phyloP scores from a whole-genome alignment of 1,140 invertebrate genomes.

The Manduca sexta region DNA sequence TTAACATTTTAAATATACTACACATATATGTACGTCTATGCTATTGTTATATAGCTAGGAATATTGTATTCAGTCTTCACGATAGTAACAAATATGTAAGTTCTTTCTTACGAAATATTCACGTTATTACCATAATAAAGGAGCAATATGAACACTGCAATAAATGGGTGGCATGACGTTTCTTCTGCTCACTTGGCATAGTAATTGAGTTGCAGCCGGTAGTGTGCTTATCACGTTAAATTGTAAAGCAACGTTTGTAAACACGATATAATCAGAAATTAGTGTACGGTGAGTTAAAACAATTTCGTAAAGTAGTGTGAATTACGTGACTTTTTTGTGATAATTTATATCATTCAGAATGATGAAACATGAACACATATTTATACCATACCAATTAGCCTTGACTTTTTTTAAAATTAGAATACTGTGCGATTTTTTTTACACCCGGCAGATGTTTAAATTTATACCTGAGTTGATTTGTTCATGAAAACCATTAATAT shows the following conservation, averaged over 20 bases:
- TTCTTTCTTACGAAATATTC: no score
- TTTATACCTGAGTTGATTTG: neutral
- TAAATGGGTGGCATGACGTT: neutral
- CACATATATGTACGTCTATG: no score
- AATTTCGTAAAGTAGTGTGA: neutral
- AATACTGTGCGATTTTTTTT: neutral
- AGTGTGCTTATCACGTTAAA: slow-evolving; percentile 3
- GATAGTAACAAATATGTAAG: no score
- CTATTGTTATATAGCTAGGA: no score
- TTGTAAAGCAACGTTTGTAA: slow-evolving; percentile 2
- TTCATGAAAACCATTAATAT: no score
- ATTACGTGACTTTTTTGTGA: neutral
- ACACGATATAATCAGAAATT: slow-evolving; percentile 1
- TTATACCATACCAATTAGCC: slow-evolving; percentile 12
- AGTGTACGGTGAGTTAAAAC: neutral
- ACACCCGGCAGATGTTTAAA: neutral
- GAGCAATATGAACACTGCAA: neutral
- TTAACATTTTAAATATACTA: no score
- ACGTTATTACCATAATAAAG: no score
- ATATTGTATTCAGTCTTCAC: no score
- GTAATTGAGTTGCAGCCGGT: neutral
- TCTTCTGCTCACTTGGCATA: slow-evolving; percentile 1
- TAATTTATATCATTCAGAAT: slow-evolving; percentile 1
- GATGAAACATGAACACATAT: slow-evolving; percentile 11
- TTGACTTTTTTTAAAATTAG: slow-evolving; percentile 12